Evolutionary conservation across 2,888 invertebrate species (phyloP).

Genomic region (Tipula unca): DNA sequence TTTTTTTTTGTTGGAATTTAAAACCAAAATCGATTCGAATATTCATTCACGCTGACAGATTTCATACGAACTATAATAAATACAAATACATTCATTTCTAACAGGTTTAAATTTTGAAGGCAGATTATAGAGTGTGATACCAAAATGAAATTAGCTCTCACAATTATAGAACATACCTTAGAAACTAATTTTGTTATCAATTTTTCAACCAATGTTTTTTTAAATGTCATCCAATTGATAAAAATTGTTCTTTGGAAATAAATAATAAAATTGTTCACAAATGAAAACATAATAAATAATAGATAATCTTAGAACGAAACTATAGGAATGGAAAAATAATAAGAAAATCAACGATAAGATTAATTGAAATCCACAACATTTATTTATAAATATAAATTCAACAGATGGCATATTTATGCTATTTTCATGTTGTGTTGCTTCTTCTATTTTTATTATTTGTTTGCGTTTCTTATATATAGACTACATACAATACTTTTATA

Average conservation of each 20-base stretch:
- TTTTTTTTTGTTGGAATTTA: too few species aligned
- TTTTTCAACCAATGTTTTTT: neutral
- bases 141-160: neutral
- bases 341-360: neutral
- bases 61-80: too few species aligned
- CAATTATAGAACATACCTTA: neutral
- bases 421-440: constrained; percentile 1
- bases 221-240: constrained; percentile 4
- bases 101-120: neutral
- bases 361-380: neutral
- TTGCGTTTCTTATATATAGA: neutral
- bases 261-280: constrained; percentile 8
- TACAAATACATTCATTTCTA: too few species aligned
- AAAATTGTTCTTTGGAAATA: neutral
- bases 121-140: neutral
- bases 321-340: neutral
- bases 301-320: neutral
- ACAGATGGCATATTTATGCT: neutral
- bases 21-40: neutral
- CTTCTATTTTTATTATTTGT: neutral
- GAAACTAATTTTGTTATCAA: neutral
- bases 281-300: constrained; percentile 14
- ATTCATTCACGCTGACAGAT: neutral
- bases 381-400: neutral
- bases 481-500: neutral